A percentile compares a stretch with the other conserved stretches of the same genome.
Evolutionary conservation across 2,888 invertebrate genomes (phyloP).

Genomic region (Pardosa pseudoannulata): DNA sequence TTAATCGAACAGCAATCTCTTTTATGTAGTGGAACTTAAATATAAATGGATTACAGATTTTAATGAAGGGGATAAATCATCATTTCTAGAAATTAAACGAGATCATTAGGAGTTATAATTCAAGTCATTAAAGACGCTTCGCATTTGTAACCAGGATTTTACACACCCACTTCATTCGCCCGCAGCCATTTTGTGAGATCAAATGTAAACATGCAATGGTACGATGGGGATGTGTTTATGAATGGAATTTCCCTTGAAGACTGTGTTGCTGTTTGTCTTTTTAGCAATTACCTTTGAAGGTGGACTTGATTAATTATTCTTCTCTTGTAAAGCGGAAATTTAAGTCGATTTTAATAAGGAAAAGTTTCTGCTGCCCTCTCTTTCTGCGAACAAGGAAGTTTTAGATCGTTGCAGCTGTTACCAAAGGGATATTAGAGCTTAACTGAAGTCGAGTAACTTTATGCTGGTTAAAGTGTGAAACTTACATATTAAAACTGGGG

Average conservation of each 20-base stretch:
- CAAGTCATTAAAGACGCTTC: slow-evolving; percentile 45
- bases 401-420: slow-evolving; percentile 13
- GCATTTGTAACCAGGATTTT: slow-evolving; percentile 31
- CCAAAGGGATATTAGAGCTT: neutral
- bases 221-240: neutral
- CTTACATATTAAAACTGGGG: no score
- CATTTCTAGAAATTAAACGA: slow-evolving; percentile 24
- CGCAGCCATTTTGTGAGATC: neutral
- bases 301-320: slow-evolving; percentile 45
- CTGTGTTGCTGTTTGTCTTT: neutral
- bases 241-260: neutral
- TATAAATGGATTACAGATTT: neutral
- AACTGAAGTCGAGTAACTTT: no score
- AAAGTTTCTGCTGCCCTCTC: slow-evolving; percentile 10
- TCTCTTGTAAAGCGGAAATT: slow-evolving; percentile 16
- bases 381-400: neutral
- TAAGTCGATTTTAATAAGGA: slow-evolving; percentile 46
- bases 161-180: slow-evolving; percentile 22
- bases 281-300: neutral
- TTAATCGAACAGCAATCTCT: neutral
- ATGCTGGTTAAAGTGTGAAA: no score
- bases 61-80: slow-evolving; percentile 33
- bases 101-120: slow-evolving; percentile 46
- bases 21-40: neutral
- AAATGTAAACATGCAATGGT: neutral